Base-by-base conservation (phyloP, 2,797 vertebrate species). In the Oceanodroma leucorhoa region DNA sequence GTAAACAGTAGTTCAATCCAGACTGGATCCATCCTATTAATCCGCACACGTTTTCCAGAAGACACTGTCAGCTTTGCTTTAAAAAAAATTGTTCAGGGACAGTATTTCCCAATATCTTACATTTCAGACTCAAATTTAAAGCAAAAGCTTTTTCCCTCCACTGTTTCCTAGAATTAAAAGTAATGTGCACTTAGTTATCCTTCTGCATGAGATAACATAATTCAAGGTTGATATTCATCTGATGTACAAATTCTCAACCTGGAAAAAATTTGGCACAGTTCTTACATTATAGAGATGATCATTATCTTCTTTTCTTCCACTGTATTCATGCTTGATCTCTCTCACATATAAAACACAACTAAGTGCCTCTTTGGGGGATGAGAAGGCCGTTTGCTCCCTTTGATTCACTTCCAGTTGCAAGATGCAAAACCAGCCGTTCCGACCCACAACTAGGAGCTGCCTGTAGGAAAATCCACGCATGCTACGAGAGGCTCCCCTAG, bases 401-500 rank as follows among this genome's bases (percentile, higher is more conserved):
- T 14, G 12, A 43, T 40, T 81, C 53, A n/a, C 12, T 60, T 21
- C 24, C 57, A 71, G 58, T 2, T 9, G 26, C 13, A n/a, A 61
- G 61, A 67, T 15, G 5, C 58, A 79, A 76, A 53, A 8, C 9
- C 45, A 54, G 21, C 14, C 4, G 2, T 32, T 36, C 34, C 3
- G 34, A 82, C 23, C 19, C 41, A 45, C 29, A 15, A 7, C 2
- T 4, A 55, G 32, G 32, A 80, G 46, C 38, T 34, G 62, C 1
- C 0, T 1, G 18, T 1, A 27, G 34, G 46, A 51, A 89, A 83
- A 70, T 7, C 46, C 40, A 18, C 0, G 9, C 3, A 0, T 4
- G 20, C 30, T 36, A 16, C 1, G 0, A 57, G 14, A 61, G 22
- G 41, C 27, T 90, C n/a, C n/a, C 26, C 30, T 3, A 6, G 36